phyloP scores from a whole-genome alignment of 2,113 vertebrate species.

The Tor tambroides region DNA sequence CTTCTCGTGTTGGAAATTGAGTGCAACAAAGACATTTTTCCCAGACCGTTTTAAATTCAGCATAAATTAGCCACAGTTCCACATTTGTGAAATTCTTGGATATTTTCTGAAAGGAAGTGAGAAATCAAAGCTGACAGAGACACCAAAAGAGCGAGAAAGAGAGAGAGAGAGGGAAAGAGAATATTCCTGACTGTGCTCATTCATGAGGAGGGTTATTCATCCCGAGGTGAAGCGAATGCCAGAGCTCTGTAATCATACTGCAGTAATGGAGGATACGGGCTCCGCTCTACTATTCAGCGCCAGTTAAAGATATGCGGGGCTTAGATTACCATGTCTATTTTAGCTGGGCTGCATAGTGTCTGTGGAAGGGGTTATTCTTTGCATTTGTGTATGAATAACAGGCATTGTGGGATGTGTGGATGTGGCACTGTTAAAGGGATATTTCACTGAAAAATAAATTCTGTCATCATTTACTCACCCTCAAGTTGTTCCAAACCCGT shows the following conservation, averaged over 20 bases:
- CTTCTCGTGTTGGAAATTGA: slow-evolving; percentile 8
- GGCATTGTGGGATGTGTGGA: slow-evolving; percentile 22
- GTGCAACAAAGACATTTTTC: slow-evolving; percentile 19
- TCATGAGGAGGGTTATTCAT: slow-evolving; percentile 68
- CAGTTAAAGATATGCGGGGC: slow-evolving; percentile 57
- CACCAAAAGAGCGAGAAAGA: slow-evolving; percentile 51
- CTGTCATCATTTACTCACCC: too few species aligned
- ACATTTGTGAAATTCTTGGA: slow-evolving; percentile 47
- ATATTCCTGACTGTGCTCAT: slow-evolving; percentile 61
- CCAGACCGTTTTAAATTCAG: not conserved
- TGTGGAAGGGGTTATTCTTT: slow-evolving; percentile 1
- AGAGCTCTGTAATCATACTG: slow-evolving; percentile 57
- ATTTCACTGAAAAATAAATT: too few species aligned
- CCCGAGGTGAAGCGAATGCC: slow-evolving; percentile 70
- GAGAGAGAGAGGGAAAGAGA: slow-evolving; percentile 60
- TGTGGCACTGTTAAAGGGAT: slow-evolving; percentile 6
- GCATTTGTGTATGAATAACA: slow-evolving; percentile 19
- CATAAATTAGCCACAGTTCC: slow-evolving; percentile 27
- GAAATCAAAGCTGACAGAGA: slow-evolving; percentile 61
- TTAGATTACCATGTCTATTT: slow-evolving; percentile 51
- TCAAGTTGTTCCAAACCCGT: too few species aligned
- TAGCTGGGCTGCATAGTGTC: not conserved
- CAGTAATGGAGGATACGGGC: slow-evolving; percentile 63
- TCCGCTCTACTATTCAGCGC: slow-evolving; percentile 28
- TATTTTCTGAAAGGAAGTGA: slow-evolving; percentile 49